Conservation (phyloP, 2,797 vertebrate species). For the Cephalopachus bancanus region DNA sequence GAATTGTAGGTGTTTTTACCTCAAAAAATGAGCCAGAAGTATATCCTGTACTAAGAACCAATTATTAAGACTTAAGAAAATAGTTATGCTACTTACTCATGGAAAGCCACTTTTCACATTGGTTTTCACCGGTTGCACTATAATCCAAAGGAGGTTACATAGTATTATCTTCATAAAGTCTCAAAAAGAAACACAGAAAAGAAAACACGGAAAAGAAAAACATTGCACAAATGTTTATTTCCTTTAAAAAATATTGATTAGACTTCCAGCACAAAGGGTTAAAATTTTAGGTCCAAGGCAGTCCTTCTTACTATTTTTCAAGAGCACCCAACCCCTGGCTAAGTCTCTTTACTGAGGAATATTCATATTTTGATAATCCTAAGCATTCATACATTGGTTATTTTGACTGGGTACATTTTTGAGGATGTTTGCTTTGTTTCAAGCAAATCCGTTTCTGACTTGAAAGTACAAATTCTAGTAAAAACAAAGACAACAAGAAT, state of each 20-base stretch:
- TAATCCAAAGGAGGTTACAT: conserved; percentile 76
- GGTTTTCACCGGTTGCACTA: conserved; percentile 78
- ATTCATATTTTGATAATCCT: conserved; percentile 88
- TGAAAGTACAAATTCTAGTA: conserved; percentile 85
- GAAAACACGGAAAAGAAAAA: too few species aligned
- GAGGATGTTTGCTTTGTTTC: conserved; percentile 90
- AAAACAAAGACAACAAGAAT: conserved; percentile 88
- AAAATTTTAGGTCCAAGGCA: conserved; percentile 77
- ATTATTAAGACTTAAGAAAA: conserved; percentile 84
- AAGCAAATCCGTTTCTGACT: conserved; percentile 86
- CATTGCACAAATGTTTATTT: conserved; percentile 73
- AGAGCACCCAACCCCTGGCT: conserved; percentile 68
- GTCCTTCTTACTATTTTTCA: conserved; percentile 57
- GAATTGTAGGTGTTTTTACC: conserved; percentile 74
- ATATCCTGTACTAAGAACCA: conserved; percentile 77
- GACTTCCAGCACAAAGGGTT: conserved; percentile 72
- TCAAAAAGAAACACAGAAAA: conserved; percentile 76
- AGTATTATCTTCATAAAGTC: conserved; percentile 82
- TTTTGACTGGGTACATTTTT: conserved; percentile 85
- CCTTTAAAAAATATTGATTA: conserved; percentile 81
- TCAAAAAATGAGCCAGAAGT: conserved; percentile 82
- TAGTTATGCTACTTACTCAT: conserved; percentile 84
- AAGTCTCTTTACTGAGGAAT: conserved; percentile 85
- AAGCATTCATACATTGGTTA: conserved; percentile 88
- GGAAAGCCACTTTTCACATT: conserved; percentile 79